Base-by-base conservation (phyloP, 2,888 invertebrate genomes). In the Latrodectus hesperus region DNA sequence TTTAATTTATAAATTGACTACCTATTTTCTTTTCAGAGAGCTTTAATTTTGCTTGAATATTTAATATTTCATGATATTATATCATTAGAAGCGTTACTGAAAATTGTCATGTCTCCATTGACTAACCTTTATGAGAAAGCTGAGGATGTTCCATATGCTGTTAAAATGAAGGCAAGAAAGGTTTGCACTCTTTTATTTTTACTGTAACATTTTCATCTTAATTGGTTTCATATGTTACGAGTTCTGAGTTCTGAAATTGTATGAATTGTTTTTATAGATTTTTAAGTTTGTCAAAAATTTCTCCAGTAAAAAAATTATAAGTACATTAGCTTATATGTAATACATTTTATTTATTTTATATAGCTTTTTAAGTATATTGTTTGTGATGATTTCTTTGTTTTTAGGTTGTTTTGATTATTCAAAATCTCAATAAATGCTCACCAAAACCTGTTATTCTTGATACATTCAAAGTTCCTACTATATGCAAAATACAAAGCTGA, bases 11-110 rank as follows among this genome's bases (percentile, higher is more conserved):
- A 38, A 6, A 38, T 55, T 49, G 26, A 16, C 26, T 55, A n/a
- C 10, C 51, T 9, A 26, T 38, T 76, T 52, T 72, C n/a, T 71
- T 76, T 83, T 49, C 55, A 88, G 88, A 84, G 88, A 76, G 75
- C 80, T 60, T 64, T 88, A 14, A 38, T 88, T 55, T 80, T 88
- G 26, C 38, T 84, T 14, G 88, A 88, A 65, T 83, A 80, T 65
- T 75, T 88, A 52, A 22, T 88, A 26, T 84, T 83, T 55, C 72
- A 88, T 76, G 88, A 88, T 53, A 71, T 88, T 53, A 53, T 84
- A 16, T 22, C 84, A 17, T 49, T 80, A 16, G 88, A 88, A 76
- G 82, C 87, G 16, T 12, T 82, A 16, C 1, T 52, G 8, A 87
- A 74, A 53, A 68, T 87, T 38, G 68, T 83, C 6, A n/a, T 78